Evolutionary conservation across 2,113 vertebrate species (phyloP).

Genomic region (Ciconia stormi): DNA sequence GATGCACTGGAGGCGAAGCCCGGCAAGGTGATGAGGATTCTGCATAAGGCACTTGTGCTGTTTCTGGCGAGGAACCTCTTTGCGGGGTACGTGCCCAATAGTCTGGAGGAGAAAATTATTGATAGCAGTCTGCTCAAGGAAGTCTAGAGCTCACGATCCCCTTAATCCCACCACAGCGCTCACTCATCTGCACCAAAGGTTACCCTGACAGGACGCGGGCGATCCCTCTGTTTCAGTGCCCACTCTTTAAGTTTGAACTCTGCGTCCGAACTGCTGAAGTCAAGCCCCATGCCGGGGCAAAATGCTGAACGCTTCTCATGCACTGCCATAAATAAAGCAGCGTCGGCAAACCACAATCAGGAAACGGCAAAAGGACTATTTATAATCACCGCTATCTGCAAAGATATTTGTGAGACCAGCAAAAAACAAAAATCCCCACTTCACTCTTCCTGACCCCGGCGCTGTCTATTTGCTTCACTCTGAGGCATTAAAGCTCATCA

Average conservation of each 20-base stretch:
- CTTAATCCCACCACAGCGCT: neutral
- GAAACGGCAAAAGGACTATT: slow-evolving; percentile 43
- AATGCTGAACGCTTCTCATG: neutral
- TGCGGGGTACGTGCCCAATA: fast-evolving
- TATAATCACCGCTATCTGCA: slow-evolving; percentile 12
- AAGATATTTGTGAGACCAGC: neutral
- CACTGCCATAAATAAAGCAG: neutral
- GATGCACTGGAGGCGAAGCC: fast-evolving
- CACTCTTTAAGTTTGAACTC: neutral
- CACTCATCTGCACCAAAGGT: neutral
- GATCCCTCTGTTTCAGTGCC: neutral
- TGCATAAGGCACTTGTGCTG: neutral
- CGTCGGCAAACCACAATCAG: neutral
- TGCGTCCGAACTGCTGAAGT: fast-evolving
- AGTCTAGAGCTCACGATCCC: neutral
- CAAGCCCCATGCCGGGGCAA: fast-evolving
- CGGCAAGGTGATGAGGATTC: fast-evolving
- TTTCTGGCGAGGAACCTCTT: neutral
- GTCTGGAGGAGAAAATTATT: neutral
- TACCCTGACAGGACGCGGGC: fast-evolving
- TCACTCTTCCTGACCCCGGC: neutral
- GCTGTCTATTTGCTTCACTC: neutral
- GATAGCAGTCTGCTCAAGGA: neutral
- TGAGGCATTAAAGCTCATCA: neutral
- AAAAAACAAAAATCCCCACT: neutral